phyloP scores from a whole-genome alignment of 2,888 invertebrate genomes.

The Ochropleura leucogaster region DNA sequence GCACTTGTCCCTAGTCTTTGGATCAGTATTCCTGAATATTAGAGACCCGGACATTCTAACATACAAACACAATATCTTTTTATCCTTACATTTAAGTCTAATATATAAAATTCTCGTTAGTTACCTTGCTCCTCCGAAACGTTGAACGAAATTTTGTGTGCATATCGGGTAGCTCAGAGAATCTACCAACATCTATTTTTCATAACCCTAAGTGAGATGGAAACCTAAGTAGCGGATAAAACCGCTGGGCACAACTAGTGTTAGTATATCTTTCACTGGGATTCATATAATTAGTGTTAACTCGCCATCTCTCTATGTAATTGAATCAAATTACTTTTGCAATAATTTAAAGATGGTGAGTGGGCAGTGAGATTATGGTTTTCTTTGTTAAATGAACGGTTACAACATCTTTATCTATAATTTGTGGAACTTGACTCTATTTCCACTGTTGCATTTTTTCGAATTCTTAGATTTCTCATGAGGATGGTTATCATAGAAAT shows the following conservation, averaged over 20 bases:
- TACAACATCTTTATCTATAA: not conserved
- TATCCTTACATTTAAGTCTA: too few species aligned
- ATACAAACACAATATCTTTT: not conserved
- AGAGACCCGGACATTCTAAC: not conserved
- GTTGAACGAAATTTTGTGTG: too few species aligned
- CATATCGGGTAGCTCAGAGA: too few species aligned
- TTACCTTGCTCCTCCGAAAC: too few species aligned
- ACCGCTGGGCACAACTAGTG: too few species aligned
- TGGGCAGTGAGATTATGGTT: not conserved
- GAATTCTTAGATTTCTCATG: not conserved
- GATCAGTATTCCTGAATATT: not conserved
- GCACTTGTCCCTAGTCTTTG: not conserved
- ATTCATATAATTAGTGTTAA: constrained; percentile 2
- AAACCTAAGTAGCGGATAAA: too few species aligned
- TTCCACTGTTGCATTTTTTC: too few species aligned
- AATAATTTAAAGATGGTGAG: not conserved
- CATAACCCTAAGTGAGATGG: too few species aligned
- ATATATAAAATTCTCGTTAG: too few species aligned
- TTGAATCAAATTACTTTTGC: not conserved
- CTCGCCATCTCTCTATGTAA: not conserved
- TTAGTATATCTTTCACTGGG: not conserved
- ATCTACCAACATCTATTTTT: too few species aligned
- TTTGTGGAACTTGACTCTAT: not conserved
- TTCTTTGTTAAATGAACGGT: not conserved
- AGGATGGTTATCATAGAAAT: not conserved